Evolutionary conservation across 2,888 invertebrate genomes (phyloP), one percentile per base, ranked within the genome.

Genomic region (Scaptomyza reducta): DNA sequence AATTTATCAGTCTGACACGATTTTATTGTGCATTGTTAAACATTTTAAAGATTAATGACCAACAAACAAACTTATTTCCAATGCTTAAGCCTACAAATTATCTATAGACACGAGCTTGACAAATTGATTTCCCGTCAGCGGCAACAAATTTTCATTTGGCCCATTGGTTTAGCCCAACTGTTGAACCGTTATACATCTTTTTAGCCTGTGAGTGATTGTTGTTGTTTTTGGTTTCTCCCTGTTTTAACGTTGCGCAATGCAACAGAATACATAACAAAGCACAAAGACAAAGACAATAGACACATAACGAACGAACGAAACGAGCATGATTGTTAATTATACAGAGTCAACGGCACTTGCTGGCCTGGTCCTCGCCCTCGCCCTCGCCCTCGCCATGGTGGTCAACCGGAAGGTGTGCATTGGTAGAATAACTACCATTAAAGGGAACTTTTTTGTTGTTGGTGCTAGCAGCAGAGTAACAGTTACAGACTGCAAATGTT

Each of bases 231-330:
- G n/a, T n/a, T 60, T 22, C 22, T 2, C 22, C 22, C 49, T 7
- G 42, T 38, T 54, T 55, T 9, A 47, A 27, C 42, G 60, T 82
- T 77, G 85, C 77, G 70, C 79, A 82, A 81, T 82, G 81, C 82
- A 82, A 77, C 85, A 81, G 82, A 84, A 82, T 85, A 66, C 69
- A 72, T 66, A 85, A 82, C 77, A 77, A 66, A 74, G 74, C 71
- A 59, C 59, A 56, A 14, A 18, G 49, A 47, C 72, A 72, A 78
- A 59, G n/a, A 82, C 82, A 82, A 82, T 77, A 49, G 72, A 55
- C 66, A 51, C 70, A 72, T 66, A 79, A 82, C 82, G 67, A 77
- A 74, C 76, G 67, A 56, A 49, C 18, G 31, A 31, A 33, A 33
- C 13, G 7, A 10, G 18, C 68, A 70, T 67, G 74, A 71, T 79